These are phyloP conservation scores for Oxyteleia sp. DNA, from an alignment of 2,888 invertebrate genomes.

Conservation along the genomic window DNA sequence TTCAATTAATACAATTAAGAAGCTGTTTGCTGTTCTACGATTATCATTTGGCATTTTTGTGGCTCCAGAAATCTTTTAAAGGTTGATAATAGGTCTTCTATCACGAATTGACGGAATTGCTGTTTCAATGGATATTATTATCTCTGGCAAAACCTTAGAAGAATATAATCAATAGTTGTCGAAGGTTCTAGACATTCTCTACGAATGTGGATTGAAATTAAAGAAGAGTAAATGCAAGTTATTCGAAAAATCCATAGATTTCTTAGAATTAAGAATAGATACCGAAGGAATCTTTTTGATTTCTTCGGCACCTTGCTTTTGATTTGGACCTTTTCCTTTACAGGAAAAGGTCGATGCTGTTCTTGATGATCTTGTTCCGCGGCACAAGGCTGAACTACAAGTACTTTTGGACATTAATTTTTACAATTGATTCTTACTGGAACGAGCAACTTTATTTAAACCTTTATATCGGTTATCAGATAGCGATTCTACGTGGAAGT, in stretches of 20 bases:
- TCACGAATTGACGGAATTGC: conserved; percentile 9
- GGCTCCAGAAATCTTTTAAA: conserved; percentile 67
- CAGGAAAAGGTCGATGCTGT: conserved; percentile 44
- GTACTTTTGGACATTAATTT: conserved; percentile 46
- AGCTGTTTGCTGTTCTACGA: conserved; percentile 67
- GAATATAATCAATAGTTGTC: conserved; percentile 24
- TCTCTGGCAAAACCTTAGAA: conserved; percentile 2
- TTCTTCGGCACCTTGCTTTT: too few relatives aligned
- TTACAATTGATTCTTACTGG: conserved; percentile 27
- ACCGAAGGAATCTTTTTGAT: conserved; percentile 17
- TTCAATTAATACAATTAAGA: conserved; percentile 24
- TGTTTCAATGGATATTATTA: conserved; percentile 31
- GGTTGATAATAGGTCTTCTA: conserved; percentile 64
- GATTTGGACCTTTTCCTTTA: too few relatives aligned
- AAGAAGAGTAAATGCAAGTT: conserved; percentile 40
- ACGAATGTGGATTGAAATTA: conserved; percentile 31
- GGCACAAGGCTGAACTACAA: conserved; percentile 31
- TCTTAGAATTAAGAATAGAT: conserved; percentile 35
- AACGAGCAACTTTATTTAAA: conserved; percentile 25
- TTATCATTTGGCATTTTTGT: conserved; percentile 77
- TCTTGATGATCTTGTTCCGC: conserved; percentile 24
- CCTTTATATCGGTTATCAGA: conserved; percentile 77
- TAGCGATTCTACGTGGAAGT: conserved; percentile 75
- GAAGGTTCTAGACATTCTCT: conserved; percentile 15
- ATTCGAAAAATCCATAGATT: conserved; percentile 2